phyloP scores from a whole-genome alignment of 2,797 vertebrate genomes.

The Argentina silus region DNA sequence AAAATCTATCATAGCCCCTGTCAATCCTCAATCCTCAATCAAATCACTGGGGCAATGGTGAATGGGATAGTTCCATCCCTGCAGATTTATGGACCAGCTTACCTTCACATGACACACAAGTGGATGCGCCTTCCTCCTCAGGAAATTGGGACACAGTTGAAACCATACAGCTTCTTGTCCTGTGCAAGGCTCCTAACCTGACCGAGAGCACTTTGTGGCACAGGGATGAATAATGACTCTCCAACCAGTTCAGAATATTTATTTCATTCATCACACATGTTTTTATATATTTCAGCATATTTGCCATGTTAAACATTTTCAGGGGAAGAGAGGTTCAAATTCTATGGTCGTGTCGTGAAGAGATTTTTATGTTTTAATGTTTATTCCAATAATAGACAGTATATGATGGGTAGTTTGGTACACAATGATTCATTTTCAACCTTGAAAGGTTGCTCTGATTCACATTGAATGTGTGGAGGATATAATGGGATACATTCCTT shows the following conservation, averaged over 20 bases:
- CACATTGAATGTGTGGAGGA: constrained; percentile 76
- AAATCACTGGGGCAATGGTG: too few species aligned
- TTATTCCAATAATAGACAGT: constrained; percentile 33
- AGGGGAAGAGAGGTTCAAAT: constrained; percentile 60
- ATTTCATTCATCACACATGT: constrained; percentile 18
- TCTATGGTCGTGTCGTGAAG: constrained; percentile 27
- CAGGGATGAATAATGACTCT: constrained; percentile 21
- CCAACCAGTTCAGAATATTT: constrained; percentile 18
- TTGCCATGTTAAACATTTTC: constrained; percentile 42
- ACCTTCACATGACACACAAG: neutral
- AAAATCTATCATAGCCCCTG: neutral
- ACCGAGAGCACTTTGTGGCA: constrained; percentile 26
- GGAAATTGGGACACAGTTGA: neutral
- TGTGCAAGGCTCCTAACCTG: neutral
- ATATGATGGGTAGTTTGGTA: constrained; percentile 20
- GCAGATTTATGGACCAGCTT: neutral
- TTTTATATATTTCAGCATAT: constrained; percentile 40
- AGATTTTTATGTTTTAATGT: constrained; percentile 35
- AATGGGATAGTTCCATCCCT: neutral
- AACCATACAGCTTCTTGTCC: neutral
- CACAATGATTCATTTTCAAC: constrained; percentile 50
- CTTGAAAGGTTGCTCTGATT: constrained; percentile 72
- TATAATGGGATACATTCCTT: constrained; percentile 63
- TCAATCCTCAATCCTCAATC: neutral
- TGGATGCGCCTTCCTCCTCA: neutral